Evolutionary conservation across 2,888 invertebrate genomes (phyloP).

Genomic region (Dryobotodes eremita): DNA sequence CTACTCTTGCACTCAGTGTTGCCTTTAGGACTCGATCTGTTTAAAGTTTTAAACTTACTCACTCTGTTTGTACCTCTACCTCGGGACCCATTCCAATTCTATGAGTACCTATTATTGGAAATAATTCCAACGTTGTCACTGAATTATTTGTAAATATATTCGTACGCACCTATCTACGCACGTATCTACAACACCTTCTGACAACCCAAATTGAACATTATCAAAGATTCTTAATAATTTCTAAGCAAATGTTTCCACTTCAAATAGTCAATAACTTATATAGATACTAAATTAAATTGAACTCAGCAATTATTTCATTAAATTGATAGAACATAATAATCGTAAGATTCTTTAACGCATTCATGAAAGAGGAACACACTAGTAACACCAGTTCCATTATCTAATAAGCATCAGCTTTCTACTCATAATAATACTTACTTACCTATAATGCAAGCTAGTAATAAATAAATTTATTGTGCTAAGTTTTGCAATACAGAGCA

Average conservation of each 20-base stretch:
- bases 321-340: not conserved
- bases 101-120: not conserved
- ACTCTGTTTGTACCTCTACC: too few species aligned
- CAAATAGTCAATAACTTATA: not conserved
- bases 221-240: not conserved
- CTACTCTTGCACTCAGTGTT: not conserved
- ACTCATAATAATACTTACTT: slow-evolving; percentile 22
- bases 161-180: not conserved
- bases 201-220: not conserved
- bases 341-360: not conserved
- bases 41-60: not conserved
- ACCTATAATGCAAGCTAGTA: not conserved
- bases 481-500: slow-evolving; percentile 26
- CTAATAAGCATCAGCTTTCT: slow-evolving; percentile 42
- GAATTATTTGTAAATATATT: not conserved
- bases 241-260: not conserved
- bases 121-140: not conserved
- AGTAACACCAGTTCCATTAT: slow-evolving; percentile 2
- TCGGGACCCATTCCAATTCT: not conserved
- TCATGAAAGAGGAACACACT: slow-evolving; percentile 4
- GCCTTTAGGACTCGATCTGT: not conserved
- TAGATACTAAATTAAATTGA: not conserved
- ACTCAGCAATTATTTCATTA: not conserved
- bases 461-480: slow-evolving; percentile 42
- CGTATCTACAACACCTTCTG: too few species aligned